These are phyloP conservation scores for Alcis repandata DNA, from an alignment of 2,888 invertebrate species.

Conservation along the genomic window DNA sequence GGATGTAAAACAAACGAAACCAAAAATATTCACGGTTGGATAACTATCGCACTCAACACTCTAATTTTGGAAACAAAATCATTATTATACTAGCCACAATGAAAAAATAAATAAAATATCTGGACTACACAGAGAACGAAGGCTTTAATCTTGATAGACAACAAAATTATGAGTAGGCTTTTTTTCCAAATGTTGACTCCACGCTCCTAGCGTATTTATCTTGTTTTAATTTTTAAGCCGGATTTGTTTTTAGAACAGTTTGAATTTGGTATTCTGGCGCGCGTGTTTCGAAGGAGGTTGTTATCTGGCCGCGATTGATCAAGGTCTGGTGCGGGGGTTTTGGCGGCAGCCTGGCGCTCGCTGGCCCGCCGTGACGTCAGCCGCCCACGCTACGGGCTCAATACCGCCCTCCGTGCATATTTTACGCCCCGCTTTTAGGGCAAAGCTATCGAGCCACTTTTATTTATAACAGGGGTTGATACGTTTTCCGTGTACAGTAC, in stretches of 20 bases:
- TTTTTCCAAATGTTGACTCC: neutral
- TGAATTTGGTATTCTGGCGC: conserved; percentile 24
- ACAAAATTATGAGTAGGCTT: neutral
- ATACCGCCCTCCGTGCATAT: conserved; percentile 69
- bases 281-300: conserved; percentile 47
- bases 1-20: conserved; percentile 18
- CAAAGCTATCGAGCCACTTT: conserved; percentile 63
- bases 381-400: conserved; percentile 53
- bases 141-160: neutral
- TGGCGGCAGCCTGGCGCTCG: conserved; percentile 74
- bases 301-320: conserved; percentile 66
- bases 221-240: neutral
- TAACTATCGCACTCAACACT: neutral
- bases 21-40: neutral
- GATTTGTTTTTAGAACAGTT: neutral
- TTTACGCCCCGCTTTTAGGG: conserved; percentile 75
- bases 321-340: conserved; percentile 66
- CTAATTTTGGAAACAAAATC: no score
- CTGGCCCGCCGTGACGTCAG: conserved; percentile 78
- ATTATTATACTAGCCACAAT: neutral
- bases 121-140: neutral
- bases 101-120: neutral
- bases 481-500: conserved; percentile 47
- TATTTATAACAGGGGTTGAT: conserved; percentile 56
- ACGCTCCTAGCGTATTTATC: neutral